A percentile compares a stretch with the other conserved stretches of the same genome.
These are phyloP conservation scores for Tadarida brasiliensis DNA, from an alignment of 2,797 vertebrate species.

Conservation along the genomic window DNA sequence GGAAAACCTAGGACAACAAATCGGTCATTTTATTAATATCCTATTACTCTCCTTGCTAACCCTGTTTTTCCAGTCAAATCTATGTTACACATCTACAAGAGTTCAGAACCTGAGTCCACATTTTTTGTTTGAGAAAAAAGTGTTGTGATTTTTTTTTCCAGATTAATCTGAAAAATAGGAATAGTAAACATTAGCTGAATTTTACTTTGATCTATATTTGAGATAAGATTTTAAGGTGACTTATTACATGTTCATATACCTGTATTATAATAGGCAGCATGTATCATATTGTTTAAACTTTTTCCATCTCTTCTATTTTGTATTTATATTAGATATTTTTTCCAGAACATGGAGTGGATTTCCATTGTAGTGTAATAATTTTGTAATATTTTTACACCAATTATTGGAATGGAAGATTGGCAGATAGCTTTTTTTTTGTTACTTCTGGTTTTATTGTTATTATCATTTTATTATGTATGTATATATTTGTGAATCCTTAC, in stretches of 20 bases:
- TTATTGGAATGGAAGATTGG: constrained; percentile 1
- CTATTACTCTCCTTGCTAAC: constrained; percentile 63
- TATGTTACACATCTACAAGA: constrained; percentile 61
- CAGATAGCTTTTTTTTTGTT: constrained; percentile 28
- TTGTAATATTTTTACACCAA: neutral
- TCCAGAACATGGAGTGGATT: neutral
- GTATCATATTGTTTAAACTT: neutral
- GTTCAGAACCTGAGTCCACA: constrained; percentile 51
- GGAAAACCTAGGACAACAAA: constrained; percentile 79
- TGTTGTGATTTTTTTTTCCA: constrained; percentile 29
- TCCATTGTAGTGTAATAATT: neutral
- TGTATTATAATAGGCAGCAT: neutral
- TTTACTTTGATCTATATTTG: neutral
- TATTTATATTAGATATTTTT: neutral
- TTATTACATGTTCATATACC: neutral
- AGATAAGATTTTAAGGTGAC: constrained; percentile 33
- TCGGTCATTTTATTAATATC: constrained; percentile 79
- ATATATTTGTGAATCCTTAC: too few relatives aligned
- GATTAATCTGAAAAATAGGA: constrained; percentile 4
- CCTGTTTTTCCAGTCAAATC: constrained; percentile 73
- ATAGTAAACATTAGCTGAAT: constrained; percentile 47
- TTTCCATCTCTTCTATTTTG: neutral
- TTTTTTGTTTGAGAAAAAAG: constrained; percentile 67
- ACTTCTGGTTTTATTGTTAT: neutral
- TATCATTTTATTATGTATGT: neutral